Base-by-base conservation (phyloP, 2,888 invertebrate species). In the Ypsolopha scabrella region DNA sequence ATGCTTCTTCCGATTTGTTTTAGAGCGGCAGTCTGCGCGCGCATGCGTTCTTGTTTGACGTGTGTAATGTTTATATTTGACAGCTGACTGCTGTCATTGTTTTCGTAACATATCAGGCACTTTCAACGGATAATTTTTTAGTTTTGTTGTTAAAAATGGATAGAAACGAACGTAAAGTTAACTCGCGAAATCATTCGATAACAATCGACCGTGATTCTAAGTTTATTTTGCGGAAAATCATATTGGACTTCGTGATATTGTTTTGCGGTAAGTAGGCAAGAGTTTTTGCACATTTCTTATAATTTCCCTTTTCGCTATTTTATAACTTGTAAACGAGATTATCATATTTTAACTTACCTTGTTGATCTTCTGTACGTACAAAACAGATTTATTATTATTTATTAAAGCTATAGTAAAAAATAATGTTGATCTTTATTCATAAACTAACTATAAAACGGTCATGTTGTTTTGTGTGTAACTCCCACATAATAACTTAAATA, bases 211-310 rank as follows among this genome's bases (percentile, higher is more conserved):
- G 87, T 64, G 88, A 89, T 60, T 82, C 88, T 44, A 87, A 79
- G 70, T 77, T 81, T 61, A 80, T 90, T 64, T 70, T 92, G 64
- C 87, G 88, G 65, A 92, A 92, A 82, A 87, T 93, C 60, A 68
- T 90, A 58, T 75, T 91, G 70, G 93, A 93, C 85, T 83, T 92
- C 63, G 63, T 87, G 54, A 89, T 93, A 63, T 68, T 93, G 54
- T 86, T 90, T 66, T 87, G 90, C 69, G 91, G 93, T 93, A 80
- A 91, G 91, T 24, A 24, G 24, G 24, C 24, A 24, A 24, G 24
- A 2, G 24, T 89, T 58, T 53, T 55, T 41, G 14, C 6, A 34
- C 9, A 9, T 10, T 48, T 41, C 36, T 11, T 39, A 38, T 33
- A 33, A 52, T 44, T 43, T n/a, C n/a, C n/a, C n/a, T n/a, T n/a